A percentile compares a stretch with the other conserved stretches of the same genome.
phyloP scores from a whole-genome alignment of 1,140 invertebrate species.

The Caenorhabditis remanei region DNA sequence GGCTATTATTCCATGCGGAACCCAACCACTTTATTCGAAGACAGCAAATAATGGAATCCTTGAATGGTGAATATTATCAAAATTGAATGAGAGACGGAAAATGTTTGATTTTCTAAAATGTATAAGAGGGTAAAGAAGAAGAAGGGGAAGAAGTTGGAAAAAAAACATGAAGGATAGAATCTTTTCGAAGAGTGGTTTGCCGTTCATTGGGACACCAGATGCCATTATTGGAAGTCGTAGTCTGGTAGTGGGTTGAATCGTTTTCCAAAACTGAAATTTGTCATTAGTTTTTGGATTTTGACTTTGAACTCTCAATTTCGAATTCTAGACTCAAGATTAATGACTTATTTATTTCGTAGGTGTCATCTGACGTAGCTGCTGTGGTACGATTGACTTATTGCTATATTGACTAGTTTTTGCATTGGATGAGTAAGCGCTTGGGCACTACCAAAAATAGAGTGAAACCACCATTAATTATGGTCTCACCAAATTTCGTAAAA shows the following conservation, averaged over 20 bases:
- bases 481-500: no score
- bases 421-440: no score
- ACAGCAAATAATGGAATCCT: constrained; percentile 7
- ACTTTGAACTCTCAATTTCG: no score
- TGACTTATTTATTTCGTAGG: no score
- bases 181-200: neutral
- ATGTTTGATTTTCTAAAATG: neutral
- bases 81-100: neutral
- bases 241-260: constrained; percentile 48
- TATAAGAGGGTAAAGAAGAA: neutral
- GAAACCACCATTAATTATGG: no score
- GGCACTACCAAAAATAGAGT: no score
- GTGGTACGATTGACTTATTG: neutral
- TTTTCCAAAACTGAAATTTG: constrained; percentile 61
- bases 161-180: neutral
- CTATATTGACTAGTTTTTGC: no score
- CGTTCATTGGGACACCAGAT: neutral
- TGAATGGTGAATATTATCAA: neutral
- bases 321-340: no score
- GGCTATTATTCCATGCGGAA: constrained; percentile 48
- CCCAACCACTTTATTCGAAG: constrained; percentile 55
- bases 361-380: no score
- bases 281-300: neutral
- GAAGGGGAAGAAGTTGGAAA: no score
- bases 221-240: constrained; percentile 30